phyloP scores from a whole-genome alignment of 2,797 vertebrate genomes.

The Brachyrhaphis roseni region DNA sequence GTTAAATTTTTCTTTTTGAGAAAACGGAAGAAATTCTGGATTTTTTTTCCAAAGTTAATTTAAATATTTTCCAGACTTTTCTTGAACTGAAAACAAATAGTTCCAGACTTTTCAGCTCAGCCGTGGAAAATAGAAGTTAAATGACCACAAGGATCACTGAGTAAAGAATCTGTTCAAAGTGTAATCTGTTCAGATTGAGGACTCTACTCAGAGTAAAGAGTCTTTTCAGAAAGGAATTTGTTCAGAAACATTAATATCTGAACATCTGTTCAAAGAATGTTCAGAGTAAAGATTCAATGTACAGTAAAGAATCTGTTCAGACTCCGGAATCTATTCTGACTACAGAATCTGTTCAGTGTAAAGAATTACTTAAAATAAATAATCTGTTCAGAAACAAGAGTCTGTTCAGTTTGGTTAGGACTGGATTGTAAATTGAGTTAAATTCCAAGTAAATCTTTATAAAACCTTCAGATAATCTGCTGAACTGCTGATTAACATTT shows the following conservation, averaged over 20 bases:
- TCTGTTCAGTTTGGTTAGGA: not conserved
- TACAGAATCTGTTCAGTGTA: not conserved
- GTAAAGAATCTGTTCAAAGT: not conserved
- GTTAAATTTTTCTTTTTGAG: not conserved
- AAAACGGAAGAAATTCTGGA: not conserved
- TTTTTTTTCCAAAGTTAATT: not conserved
- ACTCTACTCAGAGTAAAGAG: not conserved
- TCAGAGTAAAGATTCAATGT: not conserved
- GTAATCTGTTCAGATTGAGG: not conserved
- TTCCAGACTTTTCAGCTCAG: not conserved
- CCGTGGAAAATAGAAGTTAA: not conserved
- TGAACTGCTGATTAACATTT: not conserved
- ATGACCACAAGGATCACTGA: not conserved
- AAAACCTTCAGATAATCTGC: not conserved
- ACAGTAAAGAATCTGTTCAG: not conserved
- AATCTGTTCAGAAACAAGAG: not conserved
- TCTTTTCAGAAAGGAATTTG: not conserved
- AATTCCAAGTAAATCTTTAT: not conserved
- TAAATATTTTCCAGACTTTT: not conserved
- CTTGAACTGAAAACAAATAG: not conserved
- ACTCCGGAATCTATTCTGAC: fast-evolving
- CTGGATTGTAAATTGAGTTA: not conserved
- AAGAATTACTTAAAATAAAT: too few species aligned
- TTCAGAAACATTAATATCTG: not conserved
- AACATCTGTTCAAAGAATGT: not conserved